Conservation (phyloP, 2,797 vertebrate genomes). For the Oreonectes daqikongensis region DNA sequence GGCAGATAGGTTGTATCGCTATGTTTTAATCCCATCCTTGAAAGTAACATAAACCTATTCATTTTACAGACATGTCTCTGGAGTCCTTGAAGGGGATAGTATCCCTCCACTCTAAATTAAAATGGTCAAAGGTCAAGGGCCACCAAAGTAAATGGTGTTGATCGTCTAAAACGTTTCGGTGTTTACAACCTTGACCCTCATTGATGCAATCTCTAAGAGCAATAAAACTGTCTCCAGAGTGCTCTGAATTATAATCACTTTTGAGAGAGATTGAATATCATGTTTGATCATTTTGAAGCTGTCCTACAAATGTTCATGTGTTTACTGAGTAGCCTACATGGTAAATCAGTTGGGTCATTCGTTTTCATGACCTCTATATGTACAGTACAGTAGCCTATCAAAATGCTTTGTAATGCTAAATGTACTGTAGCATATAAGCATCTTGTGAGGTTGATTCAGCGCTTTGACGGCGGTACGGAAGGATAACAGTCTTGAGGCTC, state of each 20-base stretch:
- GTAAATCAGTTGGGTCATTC: not conserved
- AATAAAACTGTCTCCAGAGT: slow-evolving; percentile 14
- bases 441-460: not conserved
- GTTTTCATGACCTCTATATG: not conserved
- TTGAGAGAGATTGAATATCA: not conserved
- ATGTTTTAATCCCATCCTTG: slow-evolving; percentile 67
- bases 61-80: slow-evolving; percentile 60
- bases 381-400: not conserved
- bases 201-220: not conserved
- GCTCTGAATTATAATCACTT: slow-evolving; percentile 3
- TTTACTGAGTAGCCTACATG: too few relatives aligned
- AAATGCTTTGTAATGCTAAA: not conserved
- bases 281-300: not conserved
- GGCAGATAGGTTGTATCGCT: slow-evolving; percentile 59
- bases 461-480: not conserved
- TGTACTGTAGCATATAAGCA: not conserved
- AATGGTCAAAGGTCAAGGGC: slow-evolving; percentile 60
- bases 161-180: slow-evolving; percentile 21
- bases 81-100: slow-evolving; percentile 43
- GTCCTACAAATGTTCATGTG: not conserved
- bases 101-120: slow-evolving; percentile 39
- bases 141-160: slow-evolving; percentile 35
- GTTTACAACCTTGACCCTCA: slow-evolving; percentile 34
- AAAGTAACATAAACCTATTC: slow-evolving; percentile 60
- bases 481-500: not conserved